Evolutionary conservation across 1,140 invertebrate genomes (phyloP), one percentile per base, ranked within the genome.

Genomic region (Pseudomyrmex sp.): DNA sequence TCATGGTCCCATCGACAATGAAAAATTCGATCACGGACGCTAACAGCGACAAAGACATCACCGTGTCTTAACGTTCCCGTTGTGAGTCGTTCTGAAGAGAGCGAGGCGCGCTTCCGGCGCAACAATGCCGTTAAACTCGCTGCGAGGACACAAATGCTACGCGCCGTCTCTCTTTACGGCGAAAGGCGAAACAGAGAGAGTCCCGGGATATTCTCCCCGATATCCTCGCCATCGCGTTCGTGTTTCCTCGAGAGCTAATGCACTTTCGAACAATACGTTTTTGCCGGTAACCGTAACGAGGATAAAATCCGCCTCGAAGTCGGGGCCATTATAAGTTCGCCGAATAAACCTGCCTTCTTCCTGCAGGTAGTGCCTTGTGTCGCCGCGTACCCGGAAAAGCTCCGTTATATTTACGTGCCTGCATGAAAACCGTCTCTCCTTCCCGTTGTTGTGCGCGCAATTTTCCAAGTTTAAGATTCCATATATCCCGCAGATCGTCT

Each of bases 321-420:
- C 72, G 58, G 5, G n/a, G 65, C 86, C 83, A 85, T 85, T 89
- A 87, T 82, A 89, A 89, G 77, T 79, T 87, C 46, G 75, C 18
- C 54, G 70, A 85, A 85, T 83, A 68, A 87, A 80, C 69, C 61
- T 63, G 35, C 59, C 58, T 18, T 20, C 12, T 70, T 82, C 20
- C 8, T 10, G 35, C 23, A 56, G 46, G 15, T 80, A 66, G 35
- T 35, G 35, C 50, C 23, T 54, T 20, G 12, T 48, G 15, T 18
- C 23, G 58, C 15, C 13, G 35, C 48, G 44, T 75, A 26, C 44
- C 5, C 20, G 63, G 62, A 46, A 69, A 66, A 75, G 20, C 68
- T 18, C 58, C 44, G 52, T 76, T 80, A 82, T 82, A 82, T 85
- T 85, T 82, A 63, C 68, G 68, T 84, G 72, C 26, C 50, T 66